Percentiles rank a stretch among this genome's conserved stretches.
Evolutionary conservation across 2,797 vertebrate species (phyloP).

Genomic region (Hapalemur alaotrensis): DNA sequence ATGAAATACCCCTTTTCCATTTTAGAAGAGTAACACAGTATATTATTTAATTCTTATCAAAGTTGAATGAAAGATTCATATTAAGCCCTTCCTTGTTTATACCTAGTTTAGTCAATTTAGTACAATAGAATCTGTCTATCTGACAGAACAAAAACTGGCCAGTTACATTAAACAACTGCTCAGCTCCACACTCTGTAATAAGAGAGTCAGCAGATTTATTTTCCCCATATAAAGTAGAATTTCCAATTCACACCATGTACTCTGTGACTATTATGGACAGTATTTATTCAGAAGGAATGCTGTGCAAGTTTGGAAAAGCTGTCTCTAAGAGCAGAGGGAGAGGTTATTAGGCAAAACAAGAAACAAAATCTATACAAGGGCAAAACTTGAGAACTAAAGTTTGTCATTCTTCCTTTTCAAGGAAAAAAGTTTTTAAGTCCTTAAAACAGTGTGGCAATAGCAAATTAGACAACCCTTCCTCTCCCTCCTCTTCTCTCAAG

Average conservation of each 20-base stretch:
- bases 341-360: constrained; percentile 65
- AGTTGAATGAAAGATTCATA: neutral
- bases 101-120: constrained; percentile 43
- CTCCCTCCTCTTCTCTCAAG: neutral
- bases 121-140: constrained; percentile 34
- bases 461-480: neutral
- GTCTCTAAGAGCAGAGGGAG: constrained; percentile 60
- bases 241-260: constrained; percentile 73
- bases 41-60: neutral
- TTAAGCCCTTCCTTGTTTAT: neutral
- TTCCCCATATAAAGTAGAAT: constrained; percentile 76
- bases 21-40: neutral
- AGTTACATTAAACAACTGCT: constrained; percentile 14
- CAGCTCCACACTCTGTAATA: constrained; percentile 52
- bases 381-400: constrained; percentile 49
- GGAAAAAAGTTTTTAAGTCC: constrained; percentile 40
- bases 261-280: constrained; percentile 68
- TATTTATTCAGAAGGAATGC: constrained; percentile 78
- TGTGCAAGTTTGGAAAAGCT: constrained; percentile 72
- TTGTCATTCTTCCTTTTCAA: neutral
- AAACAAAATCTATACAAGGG: constrained; percentile 66
- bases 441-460: neutral
- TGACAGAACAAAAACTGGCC: constrained; percentile 42
- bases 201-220: constrained; percentile 69
- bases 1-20: neutral